Evolutionary conservation across 2,797 vertebrate genomes (phyloP).

Genomic region (Myotis daubentonii): DNA sequence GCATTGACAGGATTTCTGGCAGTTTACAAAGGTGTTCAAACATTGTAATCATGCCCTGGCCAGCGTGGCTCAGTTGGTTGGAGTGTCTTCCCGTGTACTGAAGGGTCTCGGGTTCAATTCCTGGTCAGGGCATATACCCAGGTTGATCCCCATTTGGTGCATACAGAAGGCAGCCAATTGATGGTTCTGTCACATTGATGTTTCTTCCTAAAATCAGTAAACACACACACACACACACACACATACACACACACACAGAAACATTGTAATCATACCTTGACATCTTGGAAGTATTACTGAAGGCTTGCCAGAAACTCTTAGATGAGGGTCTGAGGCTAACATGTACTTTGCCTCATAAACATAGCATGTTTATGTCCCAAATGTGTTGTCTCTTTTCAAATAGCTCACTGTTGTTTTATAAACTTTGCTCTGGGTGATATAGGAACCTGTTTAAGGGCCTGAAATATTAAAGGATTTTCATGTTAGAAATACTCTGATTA

Average conservation of each 20-base stretch:
- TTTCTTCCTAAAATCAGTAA: neutral
- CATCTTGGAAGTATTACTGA: neutral
- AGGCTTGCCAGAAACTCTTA: neutral
- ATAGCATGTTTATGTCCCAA: neutral
- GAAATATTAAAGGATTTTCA: slow-evolving; percentile 18
- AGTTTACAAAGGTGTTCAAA: neutral
- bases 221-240: neutral
- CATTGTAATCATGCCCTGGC: neutral
- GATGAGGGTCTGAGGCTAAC: neutral
- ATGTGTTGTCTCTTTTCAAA: slow-evolving; percentile 22
- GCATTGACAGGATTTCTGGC: neutral
- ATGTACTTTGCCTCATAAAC: slow-evolving; percentile 4
- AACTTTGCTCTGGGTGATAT: slow-evolving; percentile 9
- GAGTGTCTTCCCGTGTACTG: neutral
- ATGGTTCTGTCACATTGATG: neutral
- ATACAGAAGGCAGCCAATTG: neutral
- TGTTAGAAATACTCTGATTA: slow-evolving; percentile 4
- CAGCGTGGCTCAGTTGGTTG: neutral
- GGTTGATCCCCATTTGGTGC: neutral
- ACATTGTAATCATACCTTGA: neutral
- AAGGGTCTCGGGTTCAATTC: neutral
- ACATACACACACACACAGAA: neutral
- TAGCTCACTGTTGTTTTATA: neutral
- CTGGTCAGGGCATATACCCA: neutral
- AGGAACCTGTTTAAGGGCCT: neutral